Conservation (phyloP, 2,113 vertebrate species). For the Castor canadensis region DNA sequence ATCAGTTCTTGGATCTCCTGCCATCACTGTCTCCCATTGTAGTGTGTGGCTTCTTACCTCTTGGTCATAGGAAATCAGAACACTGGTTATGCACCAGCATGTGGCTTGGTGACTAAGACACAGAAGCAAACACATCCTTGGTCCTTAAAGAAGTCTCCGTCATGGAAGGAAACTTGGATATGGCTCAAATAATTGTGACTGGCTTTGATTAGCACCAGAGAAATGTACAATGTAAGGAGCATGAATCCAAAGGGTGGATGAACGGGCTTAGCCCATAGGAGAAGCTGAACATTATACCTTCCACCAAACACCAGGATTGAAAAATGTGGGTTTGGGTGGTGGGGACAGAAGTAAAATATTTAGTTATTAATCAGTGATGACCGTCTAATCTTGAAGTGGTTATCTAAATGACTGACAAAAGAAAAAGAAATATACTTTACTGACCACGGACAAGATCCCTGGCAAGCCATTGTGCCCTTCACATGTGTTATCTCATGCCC, state of each 20-base stretch:
- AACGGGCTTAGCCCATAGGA: background rate
- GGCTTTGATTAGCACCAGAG: background rate
- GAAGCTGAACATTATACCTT: background rate
- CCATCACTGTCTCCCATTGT: fast-evolving
- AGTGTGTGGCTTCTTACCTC: background rate
- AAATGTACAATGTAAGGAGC: fast-evolving
- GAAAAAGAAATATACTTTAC: background rate
- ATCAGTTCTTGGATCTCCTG: background rate
- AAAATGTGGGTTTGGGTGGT: background rate
- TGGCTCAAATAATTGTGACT: fast-evolving
- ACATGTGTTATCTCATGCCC: background rate
- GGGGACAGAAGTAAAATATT: fast-evolving
- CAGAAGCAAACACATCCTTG: background rate
- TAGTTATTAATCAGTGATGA: background rate
- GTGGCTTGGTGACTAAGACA: background rate
- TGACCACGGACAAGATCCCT: background rate
- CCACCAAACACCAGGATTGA: background rate
- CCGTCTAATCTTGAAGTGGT: background rate
- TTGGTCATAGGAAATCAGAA: conserved; percentile 14
- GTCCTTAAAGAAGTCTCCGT: background rate
- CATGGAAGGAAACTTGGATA: background rate
- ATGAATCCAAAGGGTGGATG: background rate
- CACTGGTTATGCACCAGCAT: background rate
- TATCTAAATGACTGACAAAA: background rate
- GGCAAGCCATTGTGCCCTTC: too few relatives aligned